Percentiles rank a stretch among this genome's conserved stretches.
These are phyloP conservation scores for Amphipyra tragopoginis DNA, from an alignment of 2,888 invertebrate genomes.

Conservation along the genomic window DNA sequence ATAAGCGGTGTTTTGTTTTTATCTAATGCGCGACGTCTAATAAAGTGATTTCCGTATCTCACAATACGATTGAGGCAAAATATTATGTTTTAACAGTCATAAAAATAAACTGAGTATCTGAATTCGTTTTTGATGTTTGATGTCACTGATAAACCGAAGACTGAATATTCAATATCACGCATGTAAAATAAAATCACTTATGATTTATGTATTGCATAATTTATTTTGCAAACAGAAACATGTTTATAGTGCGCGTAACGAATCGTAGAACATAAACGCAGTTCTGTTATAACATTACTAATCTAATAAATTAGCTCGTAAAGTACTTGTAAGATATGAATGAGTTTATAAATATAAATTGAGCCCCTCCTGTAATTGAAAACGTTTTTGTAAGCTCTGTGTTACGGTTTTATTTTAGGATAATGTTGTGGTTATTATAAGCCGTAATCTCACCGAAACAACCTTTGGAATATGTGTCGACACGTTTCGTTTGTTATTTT, in stretches of 20 bases:
- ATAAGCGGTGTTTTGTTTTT: slow-evolving; percentile 18
- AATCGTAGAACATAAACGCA: slow-evolving; percentile 18
- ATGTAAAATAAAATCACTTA: slow-evolving; percentile 25
- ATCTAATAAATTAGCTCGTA: slow-evolving; percentile 31
- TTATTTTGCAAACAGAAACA: slow-evolving; percentile 34
- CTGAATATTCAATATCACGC: slow-evolving; percentile 2
- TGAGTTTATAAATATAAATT: slow-evolving; percentile 18
- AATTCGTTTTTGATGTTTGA: slow-evolving; percentile 11
- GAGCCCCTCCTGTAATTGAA: slow-evolving; percentile 1
- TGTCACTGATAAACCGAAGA: slow-evolving; percentile 7
- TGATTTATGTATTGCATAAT: slow-evolving; percentile 29
- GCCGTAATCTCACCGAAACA: too few species aligned
- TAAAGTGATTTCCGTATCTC: slow-evolving; percentile 12
- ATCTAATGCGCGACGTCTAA: slow-evolving; percentile 7
- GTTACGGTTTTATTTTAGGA: too few species aligned
- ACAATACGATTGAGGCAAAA: slow-evolving; percentile 7
- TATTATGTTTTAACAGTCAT: slow-evolving; percentile 7
- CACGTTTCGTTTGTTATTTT: too few species aligned
- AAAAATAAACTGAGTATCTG: slow-evolving; percentile 1
- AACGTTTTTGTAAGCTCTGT: too few species aligned
- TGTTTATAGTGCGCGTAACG: slow-evolving; percentile 24
- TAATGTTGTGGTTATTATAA: too few species aligned
- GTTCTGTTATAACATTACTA: slow-evolving; percentile 11
- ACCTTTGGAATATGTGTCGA: too few species aligned
- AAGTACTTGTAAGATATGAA: slow-evolving; percentile 11